Conservation (phyloP, 2,888 invertebrate species). For the Melikaiella ostensackeni region DNA sequence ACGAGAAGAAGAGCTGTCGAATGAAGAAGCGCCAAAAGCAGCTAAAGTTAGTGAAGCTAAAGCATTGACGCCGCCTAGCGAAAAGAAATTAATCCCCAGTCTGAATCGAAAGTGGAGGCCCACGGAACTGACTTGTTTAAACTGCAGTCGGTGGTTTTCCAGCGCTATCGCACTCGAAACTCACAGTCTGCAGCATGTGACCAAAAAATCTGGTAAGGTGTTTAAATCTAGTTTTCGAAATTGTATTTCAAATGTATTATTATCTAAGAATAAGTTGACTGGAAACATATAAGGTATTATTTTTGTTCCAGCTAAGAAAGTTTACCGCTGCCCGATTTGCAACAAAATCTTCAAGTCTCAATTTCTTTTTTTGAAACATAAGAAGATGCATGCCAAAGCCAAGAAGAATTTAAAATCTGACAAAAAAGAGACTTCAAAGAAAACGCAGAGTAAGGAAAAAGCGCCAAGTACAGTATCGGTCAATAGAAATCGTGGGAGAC, state of each 20-base stretch:
- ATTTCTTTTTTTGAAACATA: constrained; percentile 63
- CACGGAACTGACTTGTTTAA: constrained; percentile 65
- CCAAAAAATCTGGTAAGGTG: constrained; percentile 70
- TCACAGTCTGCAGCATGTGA: constrained; percentile 71
- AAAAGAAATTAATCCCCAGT: neutral
- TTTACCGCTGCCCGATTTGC: constrained; percentile 67
- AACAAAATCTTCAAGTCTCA: constrained; percentile 65
- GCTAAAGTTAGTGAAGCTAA: constrained; percentile 34
- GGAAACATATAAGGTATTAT: neutral
- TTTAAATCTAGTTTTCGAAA: neutral
- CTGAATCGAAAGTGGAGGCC: constrained; percentile 60
- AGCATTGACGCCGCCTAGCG: constrained; percentile 15
- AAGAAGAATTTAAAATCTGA: constrained; percentile 56
- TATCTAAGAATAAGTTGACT: neutral
- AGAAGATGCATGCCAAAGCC: constrained; percentile 64
- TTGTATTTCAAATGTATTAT: neutral
- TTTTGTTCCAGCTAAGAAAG: constrained; percentile 61
- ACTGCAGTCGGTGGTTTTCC: constrained; percentile 71
- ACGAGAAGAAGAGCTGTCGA: constrained; percentile 4
- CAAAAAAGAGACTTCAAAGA: neutral
- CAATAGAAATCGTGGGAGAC: constrained; percentile 33
- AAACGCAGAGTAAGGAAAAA: neutral
- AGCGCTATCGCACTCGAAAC: constrained; percentile 63
- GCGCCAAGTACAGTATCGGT: neutral
- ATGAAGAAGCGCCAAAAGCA: constrained; percentile 44